Percentiles rank a stretch among this genome's conserved stretches.
These are phyloP conservation scores for Peromyscus maniculatus DNA, from an alignment of 2,113 vertebrate genomes.

Conservation along the genomic window DNA sequence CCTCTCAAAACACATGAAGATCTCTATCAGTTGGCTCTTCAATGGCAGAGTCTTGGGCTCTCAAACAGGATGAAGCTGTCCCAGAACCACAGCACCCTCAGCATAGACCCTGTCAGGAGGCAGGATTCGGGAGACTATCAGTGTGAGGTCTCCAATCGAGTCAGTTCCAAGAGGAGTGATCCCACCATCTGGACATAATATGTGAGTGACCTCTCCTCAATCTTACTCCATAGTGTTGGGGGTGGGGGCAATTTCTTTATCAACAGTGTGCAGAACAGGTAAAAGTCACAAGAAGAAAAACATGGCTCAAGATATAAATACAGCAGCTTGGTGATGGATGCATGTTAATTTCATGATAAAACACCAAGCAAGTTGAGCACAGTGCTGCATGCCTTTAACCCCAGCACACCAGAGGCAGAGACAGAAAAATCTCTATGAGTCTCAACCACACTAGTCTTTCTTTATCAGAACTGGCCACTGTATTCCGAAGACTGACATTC, in stretches of 20 bases:
- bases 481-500: not conserved
- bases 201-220: not conserved
- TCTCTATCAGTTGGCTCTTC: not conserved
- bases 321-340: not conserved
- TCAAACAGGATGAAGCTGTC: not conserved
- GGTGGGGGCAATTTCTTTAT: not conserved
- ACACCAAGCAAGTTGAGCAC: no score
- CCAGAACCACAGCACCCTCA: conserved; percentile 50
- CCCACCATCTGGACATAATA: fast-evolving
- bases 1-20: not conserved
- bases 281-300: not conserved
- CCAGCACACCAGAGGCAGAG: no score
- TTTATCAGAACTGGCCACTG: not conserved
- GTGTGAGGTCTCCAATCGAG: conserved; percentile 54
- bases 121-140: not conserved
- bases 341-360: not conserved
- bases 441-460: no score
- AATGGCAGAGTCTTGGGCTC: not conserved
- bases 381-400: no score
- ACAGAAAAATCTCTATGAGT: no score
- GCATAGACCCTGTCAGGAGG: not conserved
- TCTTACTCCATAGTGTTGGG: not conserved
- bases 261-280: not conserved
- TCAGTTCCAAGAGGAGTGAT: not conserved
- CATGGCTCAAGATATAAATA: not conserved